These are phyloP conservation scores for Sylvia borin DNA, from an alignment of 2,797 vertebrate genomes.

Conservation along the genomic window DNA sequence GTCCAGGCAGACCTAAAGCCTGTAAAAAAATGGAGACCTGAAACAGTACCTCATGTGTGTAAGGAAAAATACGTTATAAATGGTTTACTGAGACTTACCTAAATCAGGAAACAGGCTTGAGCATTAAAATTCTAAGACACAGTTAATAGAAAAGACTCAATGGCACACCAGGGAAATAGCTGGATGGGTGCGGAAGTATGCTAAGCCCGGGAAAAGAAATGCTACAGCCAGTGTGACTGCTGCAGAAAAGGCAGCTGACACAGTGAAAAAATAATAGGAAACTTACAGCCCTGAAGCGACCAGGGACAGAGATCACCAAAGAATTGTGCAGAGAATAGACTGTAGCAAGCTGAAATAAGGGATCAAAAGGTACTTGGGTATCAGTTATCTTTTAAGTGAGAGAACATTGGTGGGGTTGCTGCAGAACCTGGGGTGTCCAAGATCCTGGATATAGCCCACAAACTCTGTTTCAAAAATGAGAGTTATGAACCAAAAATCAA, in stretches of 20 bases:
- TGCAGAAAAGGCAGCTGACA: constrained; percentile 61
- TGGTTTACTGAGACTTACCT: constrained; percentile 68
- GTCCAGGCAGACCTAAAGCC: constrained; percentile 45
- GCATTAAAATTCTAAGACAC: constrained; percentile 76
- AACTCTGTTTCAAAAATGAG: neutral
- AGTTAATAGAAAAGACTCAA: constrained; percentile 77
- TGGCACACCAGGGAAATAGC: constrained; percentile 67
- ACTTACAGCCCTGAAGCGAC: constrained; percentile 58
- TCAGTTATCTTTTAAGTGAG: constrained; percentile 16
- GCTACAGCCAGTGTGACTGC: constrained; percentile 35
- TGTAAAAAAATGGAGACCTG: constrained; percentile 39
- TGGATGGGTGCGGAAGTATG: constrained; percentile 50
- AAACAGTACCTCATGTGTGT: constrained; percentile 54
- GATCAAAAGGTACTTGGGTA: neutral
- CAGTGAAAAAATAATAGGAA: constrained; percentile 39
- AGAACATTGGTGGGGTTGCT: neutral
- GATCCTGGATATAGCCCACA: neutral
- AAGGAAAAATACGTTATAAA: constrained; percentile 77
- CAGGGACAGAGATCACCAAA: constrained; percentile 50
- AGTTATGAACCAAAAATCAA: neutral
- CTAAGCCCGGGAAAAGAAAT: constrained; percentile 53
- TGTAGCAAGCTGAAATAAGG: constrained; percentile 25
- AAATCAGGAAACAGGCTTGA: constrained; percentile 76
- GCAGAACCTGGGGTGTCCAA: neutral
- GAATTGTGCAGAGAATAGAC: constrained; percentile 32